phyloP scores from a whole-genome alignment of 2,113 vertebrate species.

The Dissostichus mawsoni region DNA sequence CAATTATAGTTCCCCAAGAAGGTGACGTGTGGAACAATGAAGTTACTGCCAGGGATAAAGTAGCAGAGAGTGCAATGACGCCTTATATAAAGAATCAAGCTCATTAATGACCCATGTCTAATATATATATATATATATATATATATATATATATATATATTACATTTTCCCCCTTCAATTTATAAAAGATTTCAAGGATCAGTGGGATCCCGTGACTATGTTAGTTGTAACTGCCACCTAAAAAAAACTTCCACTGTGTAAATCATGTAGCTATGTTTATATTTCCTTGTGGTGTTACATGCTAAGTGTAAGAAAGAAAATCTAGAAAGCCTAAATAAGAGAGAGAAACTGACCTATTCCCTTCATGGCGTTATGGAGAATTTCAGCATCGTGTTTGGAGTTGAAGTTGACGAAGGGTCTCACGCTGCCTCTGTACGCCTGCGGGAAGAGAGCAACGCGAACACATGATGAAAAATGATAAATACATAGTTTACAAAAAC shows the following conservation, averaged over 20 bases:
- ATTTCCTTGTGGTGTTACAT: neutral
- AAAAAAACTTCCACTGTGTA: neutral
- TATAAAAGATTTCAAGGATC: too few species aligned
- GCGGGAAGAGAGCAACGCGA: constrained; percentile 10
- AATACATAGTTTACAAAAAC: neutral
- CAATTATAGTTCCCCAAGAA: too few species aligned
- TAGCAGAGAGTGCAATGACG: too few species aligned
- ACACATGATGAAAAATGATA: neutral
- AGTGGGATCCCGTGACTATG: neutral
- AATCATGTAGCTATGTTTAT: neutral
- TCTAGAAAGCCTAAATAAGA: neutral
- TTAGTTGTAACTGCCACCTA: neutral
- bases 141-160: too few species aligned
- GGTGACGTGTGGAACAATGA: too few species aligned
- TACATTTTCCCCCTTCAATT: too few species aligned
- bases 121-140: too few species aligned
- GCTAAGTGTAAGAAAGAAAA: neutral
- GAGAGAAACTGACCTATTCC: constrained; percentile 87
- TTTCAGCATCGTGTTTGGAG: constrained; percentile 91
- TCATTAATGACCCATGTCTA: too few species aligned
- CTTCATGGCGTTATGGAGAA: constrained; percentile 95
- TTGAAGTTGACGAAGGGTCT: constrained; percentile 89
- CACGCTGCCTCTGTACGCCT: constrained; percentile 89
- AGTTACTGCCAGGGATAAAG: too few species aligned
- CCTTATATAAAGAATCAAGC: too few species aligned